Conservation (phyloP, 2,113 vertebrate genomes). For the Cephalopholis sonnerati region DNA sequence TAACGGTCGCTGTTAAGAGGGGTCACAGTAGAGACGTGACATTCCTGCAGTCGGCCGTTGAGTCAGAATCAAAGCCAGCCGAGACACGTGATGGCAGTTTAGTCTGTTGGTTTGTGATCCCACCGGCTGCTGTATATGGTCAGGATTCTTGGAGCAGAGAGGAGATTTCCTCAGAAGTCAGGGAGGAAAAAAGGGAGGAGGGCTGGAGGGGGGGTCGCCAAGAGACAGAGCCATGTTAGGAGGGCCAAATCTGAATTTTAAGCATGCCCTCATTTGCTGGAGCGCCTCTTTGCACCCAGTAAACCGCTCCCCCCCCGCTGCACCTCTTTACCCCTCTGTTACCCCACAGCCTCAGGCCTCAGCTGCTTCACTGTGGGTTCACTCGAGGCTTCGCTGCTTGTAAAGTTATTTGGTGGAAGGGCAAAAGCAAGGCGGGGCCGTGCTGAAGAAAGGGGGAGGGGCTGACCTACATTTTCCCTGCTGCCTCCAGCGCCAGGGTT, state of each 20-base stretch:
- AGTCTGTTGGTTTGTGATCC: conserved; percentile 50
- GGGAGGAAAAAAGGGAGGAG: conserved; percentile 13
- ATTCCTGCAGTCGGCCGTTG: conserved; percentile 52
- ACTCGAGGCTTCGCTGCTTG: conserved; percentile 65
- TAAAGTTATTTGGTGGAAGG: conserved; percentile 57
- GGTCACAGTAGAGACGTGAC: conserved; percentile 36
- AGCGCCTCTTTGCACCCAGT: conserved; percentile 6
- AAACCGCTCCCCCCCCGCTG: not conserved
- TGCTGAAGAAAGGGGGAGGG: conserved; percentile 56
- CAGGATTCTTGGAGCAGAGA: conserved; percentile 72
- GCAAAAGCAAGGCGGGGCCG: conserved; percentile 39
- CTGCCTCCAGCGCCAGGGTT: conserved; percentile 20
- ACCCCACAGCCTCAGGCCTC: conserved; percentile 39
- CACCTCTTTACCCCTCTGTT: conserved; percentile 4
- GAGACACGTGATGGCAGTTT: conserved; percentile 66
- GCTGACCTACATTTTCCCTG: conserved; percentile 83
- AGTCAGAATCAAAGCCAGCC: conserved; percentile 40
- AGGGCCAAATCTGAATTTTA: conserved; percentile 35
- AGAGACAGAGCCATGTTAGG: conserved; percentile 45
- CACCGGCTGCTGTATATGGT: conserved; percentile 74
- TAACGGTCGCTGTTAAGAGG: conserved; percentile 32
- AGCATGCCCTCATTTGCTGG: conserved; percentile 36
- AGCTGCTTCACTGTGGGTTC: conserved; percentile 68
- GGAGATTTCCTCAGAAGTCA: conserved; percentile 67
- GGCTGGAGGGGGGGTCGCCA: not conserved